Conservation (phyloP, 2,888 invertebrate genomes). For the Apoda limacodes region DNA sequence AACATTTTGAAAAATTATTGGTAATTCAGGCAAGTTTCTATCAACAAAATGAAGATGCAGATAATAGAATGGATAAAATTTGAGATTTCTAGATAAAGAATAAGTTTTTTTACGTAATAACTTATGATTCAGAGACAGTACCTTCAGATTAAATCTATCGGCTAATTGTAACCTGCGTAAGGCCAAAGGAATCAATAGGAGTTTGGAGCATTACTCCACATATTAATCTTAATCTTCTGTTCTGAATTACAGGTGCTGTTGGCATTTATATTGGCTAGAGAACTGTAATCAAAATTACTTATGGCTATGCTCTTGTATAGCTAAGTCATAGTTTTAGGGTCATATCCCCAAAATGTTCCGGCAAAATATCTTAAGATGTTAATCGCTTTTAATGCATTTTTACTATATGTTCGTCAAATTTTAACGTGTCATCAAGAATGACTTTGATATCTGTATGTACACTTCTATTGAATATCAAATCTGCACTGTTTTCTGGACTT, state of each 20-base stretch:
- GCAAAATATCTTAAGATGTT: slow-evolving; percentile 9
- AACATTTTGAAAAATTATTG: too few relatives aligned
- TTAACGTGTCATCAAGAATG: slow-evolving; percentile 5
- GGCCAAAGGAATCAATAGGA: too few relatives aligned
- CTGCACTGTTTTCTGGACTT: slow-evolving; percentile 5
- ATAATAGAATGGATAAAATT: too few relatives aligned
- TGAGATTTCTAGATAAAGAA: too few relatives aligned
- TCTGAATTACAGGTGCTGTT: slow-evolving; percentile 11
- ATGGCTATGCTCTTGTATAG: slow-evolving; percentile 14
- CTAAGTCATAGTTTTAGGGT: slow-evolving; percentile 12
- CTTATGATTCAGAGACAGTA: too few relatives aligned
- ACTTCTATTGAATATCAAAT: slow-evolving; percentile 2
- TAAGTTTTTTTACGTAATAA: too few relatives aligned
- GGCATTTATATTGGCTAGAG: slow-evolving; percentile 13
- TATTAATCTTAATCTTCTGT: slow-evolving; percentile 15
- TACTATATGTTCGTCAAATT: slow-evolving; percentile 9
- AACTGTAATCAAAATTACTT: slow-evolving; percentile 16
- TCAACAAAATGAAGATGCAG: too few relatives aligned
- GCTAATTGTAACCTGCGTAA: too few relatives aligned
- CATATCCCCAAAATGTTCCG: slow-evolving; percentile 8
- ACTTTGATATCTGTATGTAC: background rate
- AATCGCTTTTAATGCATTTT: slow-evolving; percentile 5
- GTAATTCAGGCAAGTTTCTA: too few relatives aligned
- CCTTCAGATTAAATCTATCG: too few relatives aligned
- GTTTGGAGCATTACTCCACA: slow-evolving; percentile 17